phyloP scores from a whole-genome alignment of 2,113 vertebrate species.

The Leptodactylus fuscus region DNA sequence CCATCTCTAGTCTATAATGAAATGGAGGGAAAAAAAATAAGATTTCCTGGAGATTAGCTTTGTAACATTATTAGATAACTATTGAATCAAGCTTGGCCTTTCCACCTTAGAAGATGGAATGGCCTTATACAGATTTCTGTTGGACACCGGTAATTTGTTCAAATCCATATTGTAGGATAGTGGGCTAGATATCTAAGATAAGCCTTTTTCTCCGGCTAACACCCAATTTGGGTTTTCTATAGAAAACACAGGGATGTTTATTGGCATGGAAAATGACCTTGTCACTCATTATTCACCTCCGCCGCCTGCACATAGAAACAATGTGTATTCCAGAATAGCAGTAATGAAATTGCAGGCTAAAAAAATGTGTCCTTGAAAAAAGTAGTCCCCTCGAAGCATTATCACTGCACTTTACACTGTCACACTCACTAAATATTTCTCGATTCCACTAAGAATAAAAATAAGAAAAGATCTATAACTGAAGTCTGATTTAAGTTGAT shows the following conservation, averaged over 20 bases:
- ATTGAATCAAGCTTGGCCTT: slow-evolving; percentile 48
- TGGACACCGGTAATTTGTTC: slow-evolving; percentile 46
- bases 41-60: not conserved
- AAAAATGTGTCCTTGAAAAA: slow-evolving; percentile 1
- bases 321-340: slow-evolving; percentile 17
- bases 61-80: slow-evolving; percentile 44
- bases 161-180: slow-evolving; percentile 37
- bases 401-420: slow-evolving; percentile 46
- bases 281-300: slow-evolving; percentile 47
- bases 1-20: slow-evolving; percentile 36
- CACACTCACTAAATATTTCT: slow-evolving; percentile 56
- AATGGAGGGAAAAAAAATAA: slow-evolving; percentile 12
- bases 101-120: slow-evolving; percentile 51
- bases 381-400: not conserved
- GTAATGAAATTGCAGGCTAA: slow-evolving; percentile 41
- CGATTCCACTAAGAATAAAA: slow-evolving; percentile 55
- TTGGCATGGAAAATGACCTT: slow-evolving; percentile 58
- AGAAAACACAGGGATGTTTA: slow-evolving; percentile 42
- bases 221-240: slow-evolving; percentile 57
- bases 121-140: slow-evolving; percentile 50
- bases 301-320: slow-evolving; percentile 33
- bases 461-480: slow-evolving; percentile 53
- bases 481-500: slow-evolving; percentile 33
- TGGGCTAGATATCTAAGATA: slow-evolving; percentile 6
- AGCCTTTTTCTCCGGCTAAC: slow-evolving; percentile 41